Base-by-base conservation (phyloP, 2,888 invertebrate genomes). In the Erebia ligea region DNA sequence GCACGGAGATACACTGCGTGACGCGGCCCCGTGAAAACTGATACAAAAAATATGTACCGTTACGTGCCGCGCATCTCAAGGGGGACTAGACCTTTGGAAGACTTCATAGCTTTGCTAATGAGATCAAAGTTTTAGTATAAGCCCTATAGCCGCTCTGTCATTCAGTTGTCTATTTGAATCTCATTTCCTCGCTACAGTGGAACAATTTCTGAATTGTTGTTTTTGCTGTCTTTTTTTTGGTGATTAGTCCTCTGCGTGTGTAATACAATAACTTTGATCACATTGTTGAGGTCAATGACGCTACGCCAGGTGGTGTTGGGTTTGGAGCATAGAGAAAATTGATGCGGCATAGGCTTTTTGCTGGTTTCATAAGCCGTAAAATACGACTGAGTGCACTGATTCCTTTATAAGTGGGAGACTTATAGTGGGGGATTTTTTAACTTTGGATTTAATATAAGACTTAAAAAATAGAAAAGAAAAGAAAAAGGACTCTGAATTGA, bases 221-320 rank as follows among this genome's bases (percentile, higher is more conserved):
- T 70, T 72, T 74, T 74, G 40, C 56, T 42, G 17, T 9, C 17
- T 17, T 54, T 67, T 70, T 69, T 88, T 87, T 84, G 86, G 84
- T 85, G 84, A 78, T 78, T 75, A 78, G 81, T 81, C 81, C 79
- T 79, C 70, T 40, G 59, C 67, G 59, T 67, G 50, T 79, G 76
- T 70, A 76, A 76, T 80, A 81, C 79, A 77, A 78, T 81, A 81
- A 80, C 78, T 80, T 80, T 54, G 69, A 67, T 81, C 81, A 80
- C 78, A 79, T 80, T 59, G 67, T 67, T 75, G 83, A 78, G 89
- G 86, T 91, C 91, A 90, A 84, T 84, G 89, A 79, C 90, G 83
- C 79, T 78, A 71, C 72, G 80, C 88, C 89, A 90, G 90, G 89
- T 91, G 90, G 83, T 82, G 78, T 48, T 78, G 76, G 70, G 56